Conservation (phyloP, 1,140 invertebrate genomes). For the Phymorhynchus buccinoides region DNA sequence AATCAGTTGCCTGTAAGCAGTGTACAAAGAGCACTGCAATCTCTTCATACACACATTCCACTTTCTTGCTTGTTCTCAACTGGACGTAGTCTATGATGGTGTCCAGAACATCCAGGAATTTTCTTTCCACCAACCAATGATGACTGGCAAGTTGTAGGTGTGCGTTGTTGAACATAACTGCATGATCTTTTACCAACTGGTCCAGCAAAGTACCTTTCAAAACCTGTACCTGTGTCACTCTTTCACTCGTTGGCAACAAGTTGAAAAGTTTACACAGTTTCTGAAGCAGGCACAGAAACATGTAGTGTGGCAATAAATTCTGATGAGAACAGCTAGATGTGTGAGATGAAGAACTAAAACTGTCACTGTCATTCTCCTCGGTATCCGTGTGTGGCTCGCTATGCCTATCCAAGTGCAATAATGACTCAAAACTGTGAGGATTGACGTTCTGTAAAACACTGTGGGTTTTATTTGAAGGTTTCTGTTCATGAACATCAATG, state of each 20-base stretch:
- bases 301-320: not conserved
- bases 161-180: not conserved
- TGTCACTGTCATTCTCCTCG: too few relatives aligned
- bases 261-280: constrained; percentile 15
- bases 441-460: not conserved
- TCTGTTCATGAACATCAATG: not conserved
- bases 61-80: not conserved
- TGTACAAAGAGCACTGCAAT: not conserved
- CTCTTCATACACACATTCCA: not conserved
- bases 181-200: not conserved
- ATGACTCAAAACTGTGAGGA: not conserved
- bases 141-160: not conserved
- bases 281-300: constrained; percentile 33
- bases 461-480: too few relatives aligned
- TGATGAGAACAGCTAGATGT: not conserved
- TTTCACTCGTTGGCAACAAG: not conserved
- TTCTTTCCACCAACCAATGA: not conserved
- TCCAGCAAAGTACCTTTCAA: not conserved
- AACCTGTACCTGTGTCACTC: not conserved
- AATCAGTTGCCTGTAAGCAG: not conserved
- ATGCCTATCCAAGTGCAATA: too few relatives aligned
- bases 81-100: not conserved
- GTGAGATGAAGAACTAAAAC: not conserved
- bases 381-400: too few relatives aligned
- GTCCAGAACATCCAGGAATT: constrained; percentile 23